phyloP scores from a whole-genome alignment of 2,888 invertebrate species.

The Phortica okadai region DNA sequence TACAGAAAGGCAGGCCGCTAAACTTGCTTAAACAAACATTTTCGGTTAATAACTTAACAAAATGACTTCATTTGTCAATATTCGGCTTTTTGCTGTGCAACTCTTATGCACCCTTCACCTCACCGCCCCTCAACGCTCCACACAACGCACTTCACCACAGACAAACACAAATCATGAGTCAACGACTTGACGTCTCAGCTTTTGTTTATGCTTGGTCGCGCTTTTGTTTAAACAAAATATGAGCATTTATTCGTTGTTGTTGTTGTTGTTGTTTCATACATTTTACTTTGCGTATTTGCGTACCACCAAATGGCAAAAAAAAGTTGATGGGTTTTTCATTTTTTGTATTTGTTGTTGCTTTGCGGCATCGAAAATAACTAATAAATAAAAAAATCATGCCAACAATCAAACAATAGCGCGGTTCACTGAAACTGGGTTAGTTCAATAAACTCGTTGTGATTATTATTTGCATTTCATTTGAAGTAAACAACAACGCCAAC shows the following conservation, averaged over 20 bases:
- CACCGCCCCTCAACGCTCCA: no score
- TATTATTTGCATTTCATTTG: neutral
- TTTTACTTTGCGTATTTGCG: neutral
- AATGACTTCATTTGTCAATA: no score
- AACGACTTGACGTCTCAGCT: neutral
- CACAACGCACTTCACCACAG: no score
- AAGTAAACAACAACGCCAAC: neutral
- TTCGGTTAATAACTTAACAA: no score
- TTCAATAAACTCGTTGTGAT: neutral
- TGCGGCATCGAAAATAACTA: neutral
- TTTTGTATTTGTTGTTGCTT: neutral
- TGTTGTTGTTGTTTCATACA: neutral
- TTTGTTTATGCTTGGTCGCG: neutral
- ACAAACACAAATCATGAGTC: neutral
- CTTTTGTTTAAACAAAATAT: neutral
- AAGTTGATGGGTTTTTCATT: no score
- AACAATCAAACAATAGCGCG: neutral
- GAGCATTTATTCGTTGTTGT: neutral
- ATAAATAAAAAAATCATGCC: neutral
- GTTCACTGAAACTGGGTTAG: slow-evolving; percentile 1
- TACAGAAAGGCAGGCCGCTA: no score
- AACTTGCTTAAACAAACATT: no score
- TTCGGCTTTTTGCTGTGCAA: no score
- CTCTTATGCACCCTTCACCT: no score
- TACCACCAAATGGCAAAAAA: neutral